Conservation (phyloP, 2,113 vertebrate species). For the Vidua chalybeata region DNA sequence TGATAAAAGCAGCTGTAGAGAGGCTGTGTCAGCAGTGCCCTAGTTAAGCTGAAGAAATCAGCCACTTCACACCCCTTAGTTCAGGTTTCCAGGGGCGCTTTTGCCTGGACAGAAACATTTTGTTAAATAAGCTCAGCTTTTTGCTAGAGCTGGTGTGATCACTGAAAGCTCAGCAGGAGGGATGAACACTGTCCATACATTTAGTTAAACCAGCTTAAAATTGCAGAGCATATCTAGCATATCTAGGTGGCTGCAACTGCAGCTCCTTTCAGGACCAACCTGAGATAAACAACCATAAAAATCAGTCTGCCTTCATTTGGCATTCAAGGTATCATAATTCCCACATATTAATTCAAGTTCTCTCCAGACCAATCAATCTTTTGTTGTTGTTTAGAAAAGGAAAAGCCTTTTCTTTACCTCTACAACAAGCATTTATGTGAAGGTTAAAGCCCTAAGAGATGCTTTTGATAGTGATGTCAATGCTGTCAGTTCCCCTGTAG, state of each 20-base stretch:
- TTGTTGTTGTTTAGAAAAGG: background rate
- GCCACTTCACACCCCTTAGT: background rate
- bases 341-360: background rate
- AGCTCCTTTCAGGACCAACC: background rate
- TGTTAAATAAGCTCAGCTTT: background rate
- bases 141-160: background rate
- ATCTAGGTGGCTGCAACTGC: background rate
- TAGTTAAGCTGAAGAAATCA: background rate
- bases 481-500: background rate
- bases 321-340: background rate
- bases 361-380: background rate
- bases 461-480: background rate
- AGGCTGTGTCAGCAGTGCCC: background rate
- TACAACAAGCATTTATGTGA: background rate
- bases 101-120: background rate
- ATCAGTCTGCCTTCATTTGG: background rate
- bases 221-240: background rate
- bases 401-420: background rate
- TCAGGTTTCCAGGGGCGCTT: background rate
- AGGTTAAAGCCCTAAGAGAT: background rate
- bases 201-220: background rate
- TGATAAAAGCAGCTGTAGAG: background rate
- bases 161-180: background rate
- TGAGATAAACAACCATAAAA: background rate
- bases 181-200: fast-evolving